Evolutionary conservation across 2,113 vertebrate species (phyloP), one percentile per base, ranked within the genome.

Genomic region (Micromys minutus): DNA sequence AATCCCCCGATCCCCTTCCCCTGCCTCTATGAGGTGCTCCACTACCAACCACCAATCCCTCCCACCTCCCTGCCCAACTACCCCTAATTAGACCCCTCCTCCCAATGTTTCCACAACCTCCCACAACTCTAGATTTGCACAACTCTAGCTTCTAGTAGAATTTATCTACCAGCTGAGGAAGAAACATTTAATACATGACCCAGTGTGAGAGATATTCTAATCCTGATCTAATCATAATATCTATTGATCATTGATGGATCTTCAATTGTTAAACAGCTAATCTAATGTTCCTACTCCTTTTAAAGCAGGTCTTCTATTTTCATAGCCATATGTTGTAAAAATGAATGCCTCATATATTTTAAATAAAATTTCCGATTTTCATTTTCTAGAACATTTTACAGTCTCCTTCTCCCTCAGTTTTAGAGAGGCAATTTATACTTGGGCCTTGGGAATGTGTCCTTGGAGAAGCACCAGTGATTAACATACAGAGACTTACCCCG

Each of bases 361-460:
- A 71, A n/a, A 77, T 86, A 67, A 95, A 91, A 57, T 55, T 22
- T 88, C 63, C 69, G 31, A 57, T 77, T 74, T 74, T 93, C 61
- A 74, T 95, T 95, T 84, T 79, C 93, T 72, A 31, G 89, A 91
- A 87, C 39, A 90, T 75, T 95, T 88, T 67, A 29, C 79, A n/a
- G n/a, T 89, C 2, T 50, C 86, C 61, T 42, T 29, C 71, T 52
- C 55, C 39, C 59, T 80, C 79, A 8, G 7, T 75, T 22, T 94
- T 39, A 77, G 74, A 89, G 45, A 94, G 77, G n/a, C 42, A 65
- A 81, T 94, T 97, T 93, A 63, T 74, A 87, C 55, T 92, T 87
- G 55, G 89, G 24, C 83, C 59, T 80, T 87, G 22, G 4, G 83
- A 94, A 77, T 47, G 50, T 61, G 47, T 94, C 34, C 74, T 87